Evolutionary conservation across 23 tunicate species (phyloP).

Genomic region (Corella eumyota): DNA sequence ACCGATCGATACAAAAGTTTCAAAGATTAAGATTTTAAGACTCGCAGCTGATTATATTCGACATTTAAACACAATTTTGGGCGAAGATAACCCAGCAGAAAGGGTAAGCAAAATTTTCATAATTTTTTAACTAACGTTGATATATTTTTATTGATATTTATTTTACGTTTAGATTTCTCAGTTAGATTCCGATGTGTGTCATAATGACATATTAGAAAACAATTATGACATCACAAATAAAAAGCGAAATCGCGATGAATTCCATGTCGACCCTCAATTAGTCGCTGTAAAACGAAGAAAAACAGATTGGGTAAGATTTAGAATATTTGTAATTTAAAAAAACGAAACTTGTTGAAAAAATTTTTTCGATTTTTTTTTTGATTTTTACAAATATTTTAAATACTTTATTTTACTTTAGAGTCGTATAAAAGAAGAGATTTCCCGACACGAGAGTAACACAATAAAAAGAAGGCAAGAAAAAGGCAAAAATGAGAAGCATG

Average conservation of each 20-base stretch:
- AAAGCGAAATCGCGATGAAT: conserved; percentile 3
- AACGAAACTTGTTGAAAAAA: neutral
- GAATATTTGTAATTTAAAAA: neutral
- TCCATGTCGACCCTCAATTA: conserved; percentile 22
- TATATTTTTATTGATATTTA: too few relatives aligned
- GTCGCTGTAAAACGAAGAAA: conserved; percentile 29
- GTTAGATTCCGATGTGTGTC: neutral
- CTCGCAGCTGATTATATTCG: conserved; percentile 51
- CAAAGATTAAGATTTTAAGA: conserved; percentile 56
- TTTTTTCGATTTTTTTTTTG: neutral
- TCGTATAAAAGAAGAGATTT: conserved; percentile 46
- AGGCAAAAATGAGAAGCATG: too few relatives aligned
- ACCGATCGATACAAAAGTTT: conserved; percentile 58
- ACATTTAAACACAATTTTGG: conserved; percentile 21
- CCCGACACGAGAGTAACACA: conserved; percentile 18
- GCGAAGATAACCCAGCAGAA: conserved; percentile 2
- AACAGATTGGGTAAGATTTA: conserved; percentile 45
- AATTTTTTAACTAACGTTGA: too few relatives aligned
- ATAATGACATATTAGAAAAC: too few relatives aligned
- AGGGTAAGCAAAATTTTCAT: neutral
- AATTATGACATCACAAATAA: neutral
- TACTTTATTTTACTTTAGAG: conserved; percentile 14
- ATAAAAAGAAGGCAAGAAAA: neutral
- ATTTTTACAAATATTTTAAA: neutral
- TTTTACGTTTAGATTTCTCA: too few relatives aligned